These are phyloP conservation scores for Epirrita christyi DNA, from an alignment of 2,888 invertebrate species.

Conservation along the genomic window DNA sequence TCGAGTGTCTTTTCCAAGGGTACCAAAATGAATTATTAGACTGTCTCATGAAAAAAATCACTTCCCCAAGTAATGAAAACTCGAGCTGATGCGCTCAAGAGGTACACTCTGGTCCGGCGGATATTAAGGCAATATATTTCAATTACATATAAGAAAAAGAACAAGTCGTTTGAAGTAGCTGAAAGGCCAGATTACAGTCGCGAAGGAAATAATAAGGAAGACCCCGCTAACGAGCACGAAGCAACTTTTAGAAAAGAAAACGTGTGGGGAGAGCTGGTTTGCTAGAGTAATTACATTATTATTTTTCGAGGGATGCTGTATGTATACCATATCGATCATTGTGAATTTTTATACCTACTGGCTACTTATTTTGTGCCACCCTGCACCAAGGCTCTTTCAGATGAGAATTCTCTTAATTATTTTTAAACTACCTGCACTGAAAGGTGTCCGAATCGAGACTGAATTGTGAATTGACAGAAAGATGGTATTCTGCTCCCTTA, in stretches of 20 bases:
- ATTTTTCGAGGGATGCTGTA: not conserved
- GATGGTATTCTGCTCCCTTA: no score
- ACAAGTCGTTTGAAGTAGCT: slow-evolving; percentile 83
- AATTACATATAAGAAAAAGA: slow-evolving; percentile 85
- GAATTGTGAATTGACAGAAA: no score
- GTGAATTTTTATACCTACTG: no score
- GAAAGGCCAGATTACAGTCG: slow-evolving; percentile 82
- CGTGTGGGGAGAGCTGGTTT: slow-evolving; percentile 63
- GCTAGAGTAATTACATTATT: slow-evolving; percentile 60
- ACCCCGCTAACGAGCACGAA: slow-evolving; percentile 74
- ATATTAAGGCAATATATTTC: slow-evolving; percentile 85
- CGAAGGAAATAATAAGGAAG: slow-evolving; percentile 79
- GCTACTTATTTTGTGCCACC: no score
- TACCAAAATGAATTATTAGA: slow-evolving; percentile 82
- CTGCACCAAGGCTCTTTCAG: no score
- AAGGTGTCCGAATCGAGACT: no score
- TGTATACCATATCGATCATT: no score
- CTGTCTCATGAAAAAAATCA: slow-evolving; percentile 78
- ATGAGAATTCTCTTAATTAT: no score
- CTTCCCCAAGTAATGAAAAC: slow-evolving; percentile 81
- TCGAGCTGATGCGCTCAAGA: slow-evolving; percentile 79
- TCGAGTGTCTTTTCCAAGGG: slow-evolving; percentile 63
- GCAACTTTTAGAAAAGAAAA: slow-evolving; percentile 72
- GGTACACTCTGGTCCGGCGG: slow-evolving; percentile 77
- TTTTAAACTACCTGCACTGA: no score